These are phyloP conservation scores for Drosophila anceps DNA, from an alignment of 2,888 invertebrate species.

Conservation along the genomic window DNA sequence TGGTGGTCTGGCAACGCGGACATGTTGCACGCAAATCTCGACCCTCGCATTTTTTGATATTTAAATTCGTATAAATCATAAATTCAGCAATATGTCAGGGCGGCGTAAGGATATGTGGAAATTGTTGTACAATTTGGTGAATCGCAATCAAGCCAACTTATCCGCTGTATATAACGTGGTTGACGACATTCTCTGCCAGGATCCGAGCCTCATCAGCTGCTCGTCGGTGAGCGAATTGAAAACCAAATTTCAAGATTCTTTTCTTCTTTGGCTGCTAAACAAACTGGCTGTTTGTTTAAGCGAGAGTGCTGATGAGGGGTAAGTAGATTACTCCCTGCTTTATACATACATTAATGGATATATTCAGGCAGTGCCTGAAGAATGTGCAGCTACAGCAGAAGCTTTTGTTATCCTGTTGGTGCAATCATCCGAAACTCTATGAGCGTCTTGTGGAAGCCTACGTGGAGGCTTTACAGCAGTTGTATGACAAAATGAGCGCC, in stretches of 20 bases:
- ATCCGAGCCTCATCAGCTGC: slow-evolving; percentile 80
- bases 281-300: slow-evolving; percentile 71
- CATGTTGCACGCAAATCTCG: not conserved
- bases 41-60: slow-evolving; percentile 19
- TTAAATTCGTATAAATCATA: slow-evolving; percentile 7
- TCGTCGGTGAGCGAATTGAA: slow-evolving; percentile 61
- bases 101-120: slow-evolving; percentile 83
- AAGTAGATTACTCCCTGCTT: not conserved
- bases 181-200: slow-evolving; percentile 81
- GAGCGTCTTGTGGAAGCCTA: slow-evolving; percentile 70
- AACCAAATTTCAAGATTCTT: slow-evolving; percentile 76
- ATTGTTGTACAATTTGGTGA: slow-evolving; percentile 80
- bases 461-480: slow-evolving; percentile 65
- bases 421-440: slow-evolving; percentile 80
- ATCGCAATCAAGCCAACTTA: slow-evolving; percentile 68
- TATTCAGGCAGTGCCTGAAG: slow-evolving; percentile 68
- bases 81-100: slow-evolving; percentile 65
- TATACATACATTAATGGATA: not conserved
- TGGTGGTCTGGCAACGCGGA: slow-evolving; percentile 38
- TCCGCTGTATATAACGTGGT: slow-evolving; percentile 72
- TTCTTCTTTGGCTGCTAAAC: slow-evolving; percentile 79
- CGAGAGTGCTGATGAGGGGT: slow-evolving; percentile 56
- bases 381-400: slow-evolving; percentile 81
- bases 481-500: slow-evolving; percentile 52
- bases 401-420: slow-evolving; percentile 79